These are phyloP conservation scores for Phrynosoma blainvillii DNA, from an alignment of 2,113 vertebrate species.

Conservation along the genomic window DNA sequence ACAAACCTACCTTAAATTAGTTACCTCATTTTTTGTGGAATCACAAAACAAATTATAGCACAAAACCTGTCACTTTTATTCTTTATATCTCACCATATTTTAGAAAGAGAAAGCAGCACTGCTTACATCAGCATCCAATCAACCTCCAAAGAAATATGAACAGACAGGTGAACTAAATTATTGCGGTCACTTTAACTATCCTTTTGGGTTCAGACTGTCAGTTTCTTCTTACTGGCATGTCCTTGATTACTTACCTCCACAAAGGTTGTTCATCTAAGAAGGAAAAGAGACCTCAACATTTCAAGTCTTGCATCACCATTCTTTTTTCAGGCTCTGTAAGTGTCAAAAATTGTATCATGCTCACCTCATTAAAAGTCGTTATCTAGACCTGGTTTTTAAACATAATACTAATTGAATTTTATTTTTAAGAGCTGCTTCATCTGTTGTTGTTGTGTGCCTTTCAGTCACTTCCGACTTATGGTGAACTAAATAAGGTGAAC, in stretches of 20 bases:
- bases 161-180: neutral
- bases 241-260: neutral
- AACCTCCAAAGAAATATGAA: too few species aligned
- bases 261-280: conserved; percentile 4
- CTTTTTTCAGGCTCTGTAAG: too few species aligned
- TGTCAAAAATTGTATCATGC: neutral
- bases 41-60: too few species aligned
- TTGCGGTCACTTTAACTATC: conserved; percentile 41
- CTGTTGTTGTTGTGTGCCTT: neutral
- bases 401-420: neutral
- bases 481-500: too few species aligned
- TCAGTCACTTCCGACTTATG: neutral
- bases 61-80: too few species aligned
- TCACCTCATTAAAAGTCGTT: neutral
- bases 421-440: neutral
- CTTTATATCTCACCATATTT: too few species aligned
- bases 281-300: neutral
- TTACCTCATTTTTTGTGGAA: conserved; percentile 9
- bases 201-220: neutral
- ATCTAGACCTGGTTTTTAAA: neutral
- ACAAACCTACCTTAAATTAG: neutral
- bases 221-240: conserved; percentile 3
- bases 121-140: too few species aligned
- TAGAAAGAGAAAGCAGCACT: too few species aligned
- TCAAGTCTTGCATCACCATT: neutral